Conservation (phyloP, 2,888 invertebrate species). For the Dynastes hyllus region DNA sequence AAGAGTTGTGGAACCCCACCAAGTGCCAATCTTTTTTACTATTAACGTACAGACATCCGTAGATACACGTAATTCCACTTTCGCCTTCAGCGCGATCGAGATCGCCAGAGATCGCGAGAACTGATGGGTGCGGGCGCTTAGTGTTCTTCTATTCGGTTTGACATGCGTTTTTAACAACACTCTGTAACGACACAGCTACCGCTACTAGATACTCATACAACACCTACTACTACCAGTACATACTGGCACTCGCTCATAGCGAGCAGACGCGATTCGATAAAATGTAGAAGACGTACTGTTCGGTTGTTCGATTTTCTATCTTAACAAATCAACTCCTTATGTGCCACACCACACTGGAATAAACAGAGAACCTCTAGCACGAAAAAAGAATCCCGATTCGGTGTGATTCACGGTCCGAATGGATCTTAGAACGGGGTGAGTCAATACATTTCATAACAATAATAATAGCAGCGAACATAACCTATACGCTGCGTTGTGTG, state of each 20-base stretch:
- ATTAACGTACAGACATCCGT: not conserved
- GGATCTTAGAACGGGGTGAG: constrained; percentile 15
- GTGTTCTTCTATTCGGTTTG: not conserved
- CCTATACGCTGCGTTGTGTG: not conserved
- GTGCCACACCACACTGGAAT: not conserved
- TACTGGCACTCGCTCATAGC: too few species aligned
- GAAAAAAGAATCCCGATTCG: not conserved
- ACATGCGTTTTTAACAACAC: not conserved
- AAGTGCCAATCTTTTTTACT: not conserved
- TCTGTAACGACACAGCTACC: not conserved
- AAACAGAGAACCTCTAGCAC: not conserved
- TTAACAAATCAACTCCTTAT: not conserved
- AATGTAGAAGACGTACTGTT: not conserved
- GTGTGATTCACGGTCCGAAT: not conserved
- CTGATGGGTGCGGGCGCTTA: not conserved
- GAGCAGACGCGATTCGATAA: constrained; percentile 5
- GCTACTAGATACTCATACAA: not conserved
- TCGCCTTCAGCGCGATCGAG: not conserved
- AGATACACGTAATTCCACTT: not conserved
- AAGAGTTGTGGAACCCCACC: not conserved
- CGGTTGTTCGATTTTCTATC: too few species aligned
- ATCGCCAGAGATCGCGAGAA: not conserved
- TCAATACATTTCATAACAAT: not conserved
- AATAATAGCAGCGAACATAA: constrained; percentile 5
- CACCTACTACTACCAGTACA: too few species aligned